Percentiles rank a stretch among this genome's conserved stretches.
These are phyloP conservation scores for Neoaliturus tenellus DNA, from an alignment of 2,888 invertebrate species.

Conservation along the genomic window DNA sequence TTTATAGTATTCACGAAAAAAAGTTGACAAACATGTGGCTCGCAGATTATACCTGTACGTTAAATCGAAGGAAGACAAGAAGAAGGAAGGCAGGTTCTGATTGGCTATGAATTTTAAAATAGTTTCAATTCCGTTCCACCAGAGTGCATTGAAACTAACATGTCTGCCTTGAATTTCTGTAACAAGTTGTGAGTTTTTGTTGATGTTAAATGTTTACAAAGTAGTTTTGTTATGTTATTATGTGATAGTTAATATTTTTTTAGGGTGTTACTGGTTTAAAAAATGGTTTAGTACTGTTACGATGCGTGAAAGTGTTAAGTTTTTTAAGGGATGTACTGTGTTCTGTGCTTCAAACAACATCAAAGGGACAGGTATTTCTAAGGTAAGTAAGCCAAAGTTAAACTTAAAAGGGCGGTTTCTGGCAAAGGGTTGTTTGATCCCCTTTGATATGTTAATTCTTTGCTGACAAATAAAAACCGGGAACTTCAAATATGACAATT, in stretches of 20 bases:
- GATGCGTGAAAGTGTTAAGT: conserved; percentile 48
- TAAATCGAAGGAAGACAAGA: neutral
- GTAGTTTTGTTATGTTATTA: conserved; percentile 56
- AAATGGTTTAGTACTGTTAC: conserved; percentile 57
- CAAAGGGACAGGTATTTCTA: conserved; percentile 60
- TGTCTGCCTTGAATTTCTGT: conserved; percentile 59
- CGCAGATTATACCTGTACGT: neutral
- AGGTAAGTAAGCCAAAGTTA: conserved; percentile 55
- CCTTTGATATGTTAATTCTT: conserved; percentile 40
- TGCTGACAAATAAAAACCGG: neutral
- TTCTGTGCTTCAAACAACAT: conserved; percentile 58
- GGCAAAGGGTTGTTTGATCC: conserved; percentile 28
- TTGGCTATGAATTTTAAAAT: conserved; percentile 55
- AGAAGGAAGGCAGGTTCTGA: neutral
- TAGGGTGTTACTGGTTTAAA: conserved; percentile 56
- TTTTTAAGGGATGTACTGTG: conserved; percentile 50
- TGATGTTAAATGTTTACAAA: conserved; percentile 59
- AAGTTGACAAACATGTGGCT: no score
- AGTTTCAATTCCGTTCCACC: conserved; percentile 52
- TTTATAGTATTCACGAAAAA: no score
- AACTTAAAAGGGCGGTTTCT: conserved; percentile 55
- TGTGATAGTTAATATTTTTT: conserved; percentile 58
- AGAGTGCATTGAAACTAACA: conserved; percentile 57
- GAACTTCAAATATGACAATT: neutral
- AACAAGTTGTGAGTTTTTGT: conserved; percentile 57